These are phyloP conservation scores for Pomacea canaliculata DNA, from an alignment of 2,888 invertebrate species.

Conservation along the genomic window DNA sequence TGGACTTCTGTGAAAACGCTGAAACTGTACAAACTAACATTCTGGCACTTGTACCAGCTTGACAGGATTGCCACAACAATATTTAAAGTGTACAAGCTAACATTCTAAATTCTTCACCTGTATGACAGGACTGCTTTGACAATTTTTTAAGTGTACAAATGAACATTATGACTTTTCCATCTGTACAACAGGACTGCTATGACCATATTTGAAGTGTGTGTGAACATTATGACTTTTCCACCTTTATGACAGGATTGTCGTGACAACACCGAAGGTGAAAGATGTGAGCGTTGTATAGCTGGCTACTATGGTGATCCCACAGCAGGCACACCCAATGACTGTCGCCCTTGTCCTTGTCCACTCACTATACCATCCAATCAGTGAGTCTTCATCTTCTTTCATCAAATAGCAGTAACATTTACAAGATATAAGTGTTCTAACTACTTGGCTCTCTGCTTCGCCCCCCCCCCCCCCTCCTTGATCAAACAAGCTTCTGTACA, in stretches of 20 bases:
- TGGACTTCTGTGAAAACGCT: no score
- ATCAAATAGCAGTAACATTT: no score
- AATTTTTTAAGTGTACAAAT: background rate
- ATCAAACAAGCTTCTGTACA: no score
- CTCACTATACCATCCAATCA: constrained; percentile 62
- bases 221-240: background rate
- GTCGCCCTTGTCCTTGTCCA: constrained; percentile 73
- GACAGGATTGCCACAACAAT: no score
- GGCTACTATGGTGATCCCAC: constrained; percentile 81
- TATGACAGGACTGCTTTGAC: background rate
- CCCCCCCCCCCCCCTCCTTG: no score
- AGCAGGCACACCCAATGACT: constrained; percentile 74
- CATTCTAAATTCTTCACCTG: no score
- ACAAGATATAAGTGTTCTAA: no score
- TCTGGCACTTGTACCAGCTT: no score
- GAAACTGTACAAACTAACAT: no score
- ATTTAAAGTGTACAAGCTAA: no score
- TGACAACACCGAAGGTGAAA: constrained; percentile 88
- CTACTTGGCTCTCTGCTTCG: no score
- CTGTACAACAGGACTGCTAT: constrained; percentile 78
- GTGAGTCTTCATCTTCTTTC: no score
- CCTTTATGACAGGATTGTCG: constrained; percentile 79
- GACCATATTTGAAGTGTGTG: background rate
- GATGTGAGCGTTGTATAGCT: constrained; percentile 85
- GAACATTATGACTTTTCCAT: background rate